phyloP scores from a whole-genome alignment of 2,888 invertebrate genomes.

The Agonopterix subpropinquella region DNA sequence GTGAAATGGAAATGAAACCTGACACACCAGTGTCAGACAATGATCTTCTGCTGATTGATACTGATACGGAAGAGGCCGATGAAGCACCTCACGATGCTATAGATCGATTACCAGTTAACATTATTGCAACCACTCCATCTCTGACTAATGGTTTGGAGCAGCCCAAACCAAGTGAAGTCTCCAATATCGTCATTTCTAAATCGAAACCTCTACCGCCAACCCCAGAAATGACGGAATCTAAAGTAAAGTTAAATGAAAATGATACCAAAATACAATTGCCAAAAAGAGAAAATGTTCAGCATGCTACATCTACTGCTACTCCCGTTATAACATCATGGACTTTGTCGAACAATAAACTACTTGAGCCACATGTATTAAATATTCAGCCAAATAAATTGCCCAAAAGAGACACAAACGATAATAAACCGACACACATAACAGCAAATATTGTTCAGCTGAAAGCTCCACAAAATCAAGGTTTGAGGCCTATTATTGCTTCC shows the following conservation, averaged over 20 bases:
- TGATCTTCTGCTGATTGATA: constrained; percentile 89
- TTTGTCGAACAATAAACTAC: constrained; percentile 61
- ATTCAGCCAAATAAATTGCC: constrained; percentile 35
- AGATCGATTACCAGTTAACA: constrained; percentile 52
- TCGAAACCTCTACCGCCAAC: constrained; percentile 35
- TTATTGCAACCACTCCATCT: constrained; percentile 51
- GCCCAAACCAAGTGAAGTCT: constrained; percentile 42
- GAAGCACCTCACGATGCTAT: constrained; percentile 68
- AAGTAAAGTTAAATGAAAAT: constrained; percentile 37
- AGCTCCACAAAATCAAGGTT: constrained; percentile 39
- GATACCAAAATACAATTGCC: constrained; percentile 37
- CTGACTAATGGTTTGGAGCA: constrained; percentile 26
- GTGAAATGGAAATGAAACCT: constrained; percentile 84
- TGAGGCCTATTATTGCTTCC: constrained; percentile 49
- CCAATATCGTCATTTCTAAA: constrained; percentile 66
- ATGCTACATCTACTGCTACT: constrained; percentile 58
- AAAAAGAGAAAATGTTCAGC: constrained; percentile 47
- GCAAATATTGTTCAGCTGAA: constrained; percentile 66
- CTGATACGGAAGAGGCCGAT: constrained; percentile 87
- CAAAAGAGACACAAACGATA: constrained; percentile 45
- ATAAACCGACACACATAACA: constrained; percentile 51
- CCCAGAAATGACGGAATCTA: constrained; percentile 35
- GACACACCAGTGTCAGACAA: constrained; percentile 91
- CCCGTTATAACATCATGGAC: constrained; percentile 77
- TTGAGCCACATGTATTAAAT: constrained; percentile 56